These are phyloP conservation scores for Mallotus villosus DNA, from an alignment of 2,797 vertebrate species.

Conservation along the genomic window DNA sequence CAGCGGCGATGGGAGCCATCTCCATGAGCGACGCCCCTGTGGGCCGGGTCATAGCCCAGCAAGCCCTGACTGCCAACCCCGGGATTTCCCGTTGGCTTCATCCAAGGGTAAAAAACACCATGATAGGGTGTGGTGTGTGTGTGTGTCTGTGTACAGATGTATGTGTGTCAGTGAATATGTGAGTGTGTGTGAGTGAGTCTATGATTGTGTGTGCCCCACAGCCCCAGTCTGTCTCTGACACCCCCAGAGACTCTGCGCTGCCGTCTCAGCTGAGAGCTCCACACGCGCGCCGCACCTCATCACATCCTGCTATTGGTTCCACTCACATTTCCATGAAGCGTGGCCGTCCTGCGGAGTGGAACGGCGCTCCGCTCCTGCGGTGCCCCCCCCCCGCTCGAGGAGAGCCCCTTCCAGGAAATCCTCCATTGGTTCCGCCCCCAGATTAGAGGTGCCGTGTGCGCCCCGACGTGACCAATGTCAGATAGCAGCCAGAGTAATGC, in stretches of 20 bases:
- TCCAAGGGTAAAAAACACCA: not conserved
- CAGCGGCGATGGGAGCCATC: not conserved
- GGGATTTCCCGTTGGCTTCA: not conserved
- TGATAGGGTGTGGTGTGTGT: not conserved
- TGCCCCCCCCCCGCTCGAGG: conserved; percentile 12
- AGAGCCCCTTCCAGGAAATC: conserved; percentile 60
- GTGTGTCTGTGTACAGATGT: too few species aligned
- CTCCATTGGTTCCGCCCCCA: conserved; percentile 59
- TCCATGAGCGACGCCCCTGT: too few species aligned
- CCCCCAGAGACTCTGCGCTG: conserved; percentile 14
- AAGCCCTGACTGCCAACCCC: not conserved
- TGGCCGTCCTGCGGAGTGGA: conserved; percentile 16
- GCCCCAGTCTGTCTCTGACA: too few species aligned
- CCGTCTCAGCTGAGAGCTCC: conserved; percentile 28
- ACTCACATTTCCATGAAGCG: conserved; percentile 22
- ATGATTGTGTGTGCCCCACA: not conserved
- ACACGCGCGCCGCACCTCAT: conserved; percentile 30
- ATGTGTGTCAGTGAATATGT: not conserved
- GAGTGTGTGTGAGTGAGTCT: not conserved
- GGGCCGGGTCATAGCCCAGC: not conserved
- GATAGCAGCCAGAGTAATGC: conserved; percentile 64
- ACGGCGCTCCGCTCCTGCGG: conserved; percentile 11
- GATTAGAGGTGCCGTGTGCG: conserved; percentile 57
- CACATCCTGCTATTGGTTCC: conserved; percentile 36
- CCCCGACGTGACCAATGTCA: conserved; percentile 68